phyloP scores from a whole-genome alignment of 2,113 vertebrate genomes.

The Myodes glareolus region DNA sequence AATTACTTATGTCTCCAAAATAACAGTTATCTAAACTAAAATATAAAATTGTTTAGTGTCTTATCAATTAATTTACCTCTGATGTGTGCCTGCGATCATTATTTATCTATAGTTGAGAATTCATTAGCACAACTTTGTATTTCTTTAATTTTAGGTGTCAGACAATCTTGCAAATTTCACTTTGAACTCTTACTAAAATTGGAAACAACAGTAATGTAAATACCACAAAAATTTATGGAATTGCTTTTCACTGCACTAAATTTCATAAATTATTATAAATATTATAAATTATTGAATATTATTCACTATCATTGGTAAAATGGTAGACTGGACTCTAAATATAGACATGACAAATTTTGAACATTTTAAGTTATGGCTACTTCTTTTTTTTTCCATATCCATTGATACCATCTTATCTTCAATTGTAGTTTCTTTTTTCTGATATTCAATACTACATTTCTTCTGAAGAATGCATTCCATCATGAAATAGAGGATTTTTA shows the following conservation, averaged over 20 bases:
- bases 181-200: not conserved
- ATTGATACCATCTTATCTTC: not conserved
- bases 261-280: slow-evolving; percentile 3
- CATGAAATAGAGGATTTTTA: not conserved
- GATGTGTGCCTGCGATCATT: no score
- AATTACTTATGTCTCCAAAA: not conserved
- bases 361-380: not conserved
- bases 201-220: not conserved
- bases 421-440: not conserved
- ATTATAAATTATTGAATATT: not conserved
- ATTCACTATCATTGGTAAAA: not conserved
- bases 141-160: not conserved
- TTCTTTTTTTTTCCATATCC: not conserved
- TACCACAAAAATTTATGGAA: not conserved
- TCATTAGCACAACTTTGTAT: no score
- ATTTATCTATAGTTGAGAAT: not conserved
- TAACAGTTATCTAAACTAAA: not conserved
- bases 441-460: not conserved
- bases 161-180: not conserved
- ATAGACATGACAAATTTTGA: not conserved
- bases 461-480: not conserved
- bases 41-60: not conserved
- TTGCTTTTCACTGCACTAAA: not conserved
- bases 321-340: not conserved
- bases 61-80: not conserved